Evolutionary conservation across 2,113 vertebrate genomes (phyloP).

Genomic region (Atractosteus spatula): DNA sequence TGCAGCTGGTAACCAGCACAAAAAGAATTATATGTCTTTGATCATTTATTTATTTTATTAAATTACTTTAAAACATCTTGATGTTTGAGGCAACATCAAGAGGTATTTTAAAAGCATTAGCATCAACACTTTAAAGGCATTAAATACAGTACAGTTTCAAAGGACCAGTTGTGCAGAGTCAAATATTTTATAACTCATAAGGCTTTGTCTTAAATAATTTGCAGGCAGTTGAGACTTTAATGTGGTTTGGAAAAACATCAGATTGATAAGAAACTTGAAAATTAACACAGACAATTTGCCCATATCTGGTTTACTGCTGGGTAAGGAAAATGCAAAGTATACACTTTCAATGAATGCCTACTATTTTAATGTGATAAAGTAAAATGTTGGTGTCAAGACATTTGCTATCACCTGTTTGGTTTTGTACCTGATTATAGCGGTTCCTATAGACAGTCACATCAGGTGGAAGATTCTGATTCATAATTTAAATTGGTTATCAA

Average conservation of each 20-base stretch:
- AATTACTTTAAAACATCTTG: slow-evolving; percentile 3
- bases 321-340: background rate
- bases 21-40: background rate
- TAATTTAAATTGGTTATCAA: background rate
- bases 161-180: background rate
- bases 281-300: background rate
- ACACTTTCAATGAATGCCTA: no score
- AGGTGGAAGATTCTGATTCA: no score
- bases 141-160: background rate
- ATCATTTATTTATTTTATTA: slow-evolving; percentile 7
- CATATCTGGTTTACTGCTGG: background rate
- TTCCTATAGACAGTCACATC: no score
- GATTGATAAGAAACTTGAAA: slow-evolving; percentile 12
- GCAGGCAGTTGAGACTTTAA: background rate
- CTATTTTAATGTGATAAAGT: no score
- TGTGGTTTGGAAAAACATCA: slow-evolving; percentile 9
- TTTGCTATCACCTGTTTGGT: no score
- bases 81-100: background rate
- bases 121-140: background rate
- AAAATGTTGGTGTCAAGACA: no score
- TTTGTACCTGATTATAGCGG: no score
- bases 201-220: slow-evolving; percentile 2
- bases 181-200: background rate
- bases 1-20: background rate
- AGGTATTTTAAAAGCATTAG: background rate